Evolutionary conservation across 2,888 invertebrate genomes (phyloP), one percentile per base, ranked within the genome.

Genomic region (Sinhomidia bicolor): DNA sequence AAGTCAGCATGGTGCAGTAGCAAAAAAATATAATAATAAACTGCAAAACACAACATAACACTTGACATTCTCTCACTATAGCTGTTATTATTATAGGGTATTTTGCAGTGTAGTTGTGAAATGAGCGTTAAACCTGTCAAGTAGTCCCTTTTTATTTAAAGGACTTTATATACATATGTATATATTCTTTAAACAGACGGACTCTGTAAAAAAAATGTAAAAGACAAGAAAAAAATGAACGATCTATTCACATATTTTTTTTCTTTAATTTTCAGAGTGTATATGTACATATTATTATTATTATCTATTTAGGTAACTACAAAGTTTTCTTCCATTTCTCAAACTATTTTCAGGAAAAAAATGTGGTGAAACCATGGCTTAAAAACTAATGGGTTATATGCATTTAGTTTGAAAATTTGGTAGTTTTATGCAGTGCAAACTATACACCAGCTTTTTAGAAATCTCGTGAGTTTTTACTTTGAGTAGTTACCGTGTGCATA

Each of bases 1-100:
- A n/a, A n/a, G n/a, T n/a, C 65, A 65, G 36, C 65, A 65, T 9
- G 26, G 0, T 5, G 12, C 26, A 60, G 32, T n/a, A 44, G 23
- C 29, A 36, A 62, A 71, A 71, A 71, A n/a, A n/a, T n/a, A n/a
- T n/a, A n/a, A n/a, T n/a, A n/a, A 71, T 29, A 14, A 71, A 71
- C 20, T 71, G 41, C 32, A 20, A 71, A 71, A 36, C 36, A 41
- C 68, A 12, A 36, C 41, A 41, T 20, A 71, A 20, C 10, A 71
- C 68, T 71, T 71, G 51, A 76, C 76, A 54, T 51, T 51, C 26
- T 76, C 12, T 10, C n/a, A n/a, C n/a, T n/a, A n/a, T n/a, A n/a
- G n/a, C 7, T 2, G 3, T 17, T 54, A 12, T 17, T 54, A 54
- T 54, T n/a, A 54, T 17, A 7, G 14, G 51, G 51, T 14, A 54